Evolutionary conservation across 2,888 invertebrate species (phyloP).

Genomic region (Phengaris arion): DNA sequence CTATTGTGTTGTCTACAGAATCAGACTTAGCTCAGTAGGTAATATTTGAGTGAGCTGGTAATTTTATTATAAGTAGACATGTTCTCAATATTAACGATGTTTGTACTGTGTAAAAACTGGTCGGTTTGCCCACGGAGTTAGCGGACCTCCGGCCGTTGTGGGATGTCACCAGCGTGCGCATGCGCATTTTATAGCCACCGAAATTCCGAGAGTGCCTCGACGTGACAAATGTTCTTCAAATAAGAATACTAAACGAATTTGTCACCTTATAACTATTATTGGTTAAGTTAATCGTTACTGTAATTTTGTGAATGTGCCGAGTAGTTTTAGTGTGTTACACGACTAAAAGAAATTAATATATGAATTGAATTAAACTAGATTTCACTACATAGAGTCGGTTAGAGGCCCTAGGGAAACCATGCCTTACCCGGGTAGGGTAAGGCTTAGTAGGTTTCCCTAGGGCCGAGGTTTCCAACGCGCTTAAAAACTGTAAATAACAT

Average conservation of each 20-base stretch:
- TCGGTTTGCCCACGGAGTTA: slow-evolving; percentile 55
- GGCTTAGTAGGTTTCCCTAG: too few relatives aligned
- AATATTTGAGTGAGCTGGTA: background rate
- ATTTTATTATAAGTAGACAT: background rate
- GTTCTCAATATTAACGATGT: slow-evolving; percentile 24
- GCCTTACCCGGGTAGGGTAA: too few relatives aligned
- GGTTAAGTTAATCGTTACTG: background rate
- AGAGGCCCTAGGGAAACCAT: too few relatives aligned
- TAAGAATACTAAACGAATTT: slow-evolving; percentile 1
- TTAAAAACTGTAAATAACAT: too few relatives aligned
- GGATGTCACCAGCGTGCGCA: slow-evolving; percentile 56
- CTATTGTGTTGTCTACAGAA: background rate
- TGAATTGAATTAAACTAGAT: too few relatives aligned
- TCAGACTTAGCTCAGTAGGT: background rate
- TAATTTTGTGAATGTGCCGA: background rate
- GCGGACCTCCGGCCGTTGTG: slow-evolving; percentile 54
- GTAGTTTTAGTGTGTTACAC: background rate
- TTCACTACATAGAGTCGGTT: too few relatives aligned
- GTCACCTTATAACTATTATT: slow-evolving; percentile 9
- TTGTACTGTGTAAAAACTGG: slow-evolving; percentile 11
- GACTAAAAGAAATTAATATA: too few relatives aligned
- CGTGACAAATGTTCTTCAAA: slow-evolving; percentile 35
- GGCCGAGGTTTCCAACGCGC: too few relatives aligned
- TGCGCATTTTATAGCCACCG: slow-evolving; percentile 71
- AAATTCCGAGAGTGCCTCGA: slow-evolving; percentile 50